Percentiles rank a stretch among this genome's conserved stretches.
Conservation (phyloP, 92 coral and sea anemone species). For the Paragorgia papillata region DNA sequence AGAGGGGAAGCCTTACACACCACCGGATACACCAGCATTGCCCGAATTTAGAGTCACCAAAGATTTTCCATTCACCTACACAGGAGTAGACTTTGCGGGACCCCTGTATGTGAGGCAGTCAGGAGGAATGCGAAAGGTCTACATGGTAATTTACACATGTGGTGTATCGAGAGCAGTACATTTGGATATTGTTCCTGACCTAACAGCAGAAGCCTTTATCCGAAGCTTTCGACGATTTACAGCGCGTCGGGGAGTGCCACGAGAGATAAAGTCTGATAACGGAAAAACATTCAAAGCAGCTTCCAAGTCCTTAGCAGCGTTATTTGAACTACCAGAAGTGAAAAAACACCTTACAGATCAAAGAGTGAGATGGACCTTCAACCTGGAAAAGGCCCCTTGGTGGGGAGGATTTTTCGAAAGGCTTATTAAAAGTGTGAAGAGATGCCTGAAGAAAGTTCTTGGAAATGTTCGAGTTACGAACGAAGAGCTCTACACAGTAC, state of each 20-base stretch:
- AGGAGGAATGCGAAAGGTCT: conserved; percentile 1
- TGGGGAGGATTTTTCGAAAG: conserved; percentile 50
- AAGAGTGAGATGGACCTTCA: conserved; percentile 39
- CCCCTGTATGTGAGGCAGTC: conserved; percentile 49
- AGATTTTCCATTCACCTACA: conserved; percentile 34
- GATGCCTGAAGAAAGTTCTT: conserved; percentile 48
- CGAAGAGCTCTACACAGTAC: conserved; percentile 26
- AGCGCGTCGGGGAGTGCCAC: conserved; percentile 37
- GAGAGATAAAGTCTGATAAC: conserved; percentile 28
- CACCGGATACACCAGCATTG: conserved; percentile 34
- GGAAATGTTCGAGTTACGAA: conserved; percentile 21
- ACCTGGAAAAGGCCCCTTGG: conserved; percentile 50
- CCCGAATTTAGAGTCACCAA: conserved; percentile 37
- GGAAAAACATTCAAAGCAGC: conserved; percentile 44
- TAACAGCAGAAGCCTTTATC: conserved; percentile 37
- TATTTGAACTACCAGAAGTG: no score
- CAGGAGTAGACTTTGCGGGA: conserved; percentile 45
- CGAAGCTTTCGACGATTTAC: conserved; percentile 32
- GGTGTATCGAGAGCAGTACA: conserved; percentile 35
- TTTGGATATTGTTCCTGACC: conserved; percentile 28
- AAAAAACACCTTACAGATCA: not conserved
- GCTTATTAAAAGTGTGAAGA: conserved; percentile 44
- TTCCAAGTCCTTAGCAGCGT: conserved; percentile 16
- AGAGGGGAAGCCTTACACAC: conserved; percentile 39
- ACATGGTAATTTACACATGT: conserved; percentile 16